Base-by-base conservation (phyloP, 2,888 invertebrate species). In the Mantis religiosa region DNA sequence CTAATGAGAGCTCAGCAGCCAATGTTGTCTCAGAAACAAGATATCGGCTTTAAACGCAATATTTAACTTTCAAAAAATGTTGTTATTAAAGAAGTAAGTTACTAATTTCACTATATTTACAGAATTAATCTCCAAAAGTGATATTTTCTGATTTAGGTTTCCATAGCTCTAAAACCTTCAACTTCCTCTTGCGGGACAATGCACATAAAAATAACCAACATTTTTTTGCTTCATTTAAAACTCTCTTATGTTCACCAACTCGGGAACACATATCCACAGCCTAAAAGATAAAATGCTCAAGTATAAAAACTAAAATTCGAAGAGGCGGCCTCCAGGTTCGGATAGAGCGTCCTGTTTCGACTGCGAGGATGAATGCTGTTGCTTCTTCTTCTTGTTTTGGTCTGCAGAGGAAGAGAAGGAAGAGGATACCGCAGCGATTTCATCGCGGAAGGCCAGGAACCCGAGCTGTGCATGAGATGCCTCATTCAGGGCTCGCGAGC, bases 381-480 rank as follows among this genome's bases (percentile, higher is more conserved):
- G n/a, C 14, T 34, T 34, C 41, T 85, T 34, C 85, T 85, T 47
- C 30, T 85, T 85, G 30, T 8, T n/a, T 20, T 34, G 34, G 34
- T 12, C 93, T 91, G 94, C 94, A 71, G 54, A 71, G 54, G 54
- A 71, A 25, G 54, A 71, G 25, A 71, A 71, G 25, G 54, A 71
- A 20, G 54, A 71, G 25, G 54, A 71, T 15, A 20, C 54, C 20
- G 54, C 54, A 1, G 95, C 95, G 89, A 95, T 95, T 92, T 96
- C 96, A 91, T 96, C 96, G 90, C 95, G 94, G 92, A 96, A 96
- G n/a, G 96, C 96, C 90, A 96, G 93, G 92, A 96, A 95, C 83
- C 96, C 97, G 84, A 97, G 93, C 92, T 97, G 97, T 1, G 96
- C 96, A 92, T 97, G 97, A 0, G 96, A 97, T 1, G 97, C 97